Base-by-base conservation (phyloP, 2,113 vertebrate genomes). In the Xiphophorus hellerii region DNA sequence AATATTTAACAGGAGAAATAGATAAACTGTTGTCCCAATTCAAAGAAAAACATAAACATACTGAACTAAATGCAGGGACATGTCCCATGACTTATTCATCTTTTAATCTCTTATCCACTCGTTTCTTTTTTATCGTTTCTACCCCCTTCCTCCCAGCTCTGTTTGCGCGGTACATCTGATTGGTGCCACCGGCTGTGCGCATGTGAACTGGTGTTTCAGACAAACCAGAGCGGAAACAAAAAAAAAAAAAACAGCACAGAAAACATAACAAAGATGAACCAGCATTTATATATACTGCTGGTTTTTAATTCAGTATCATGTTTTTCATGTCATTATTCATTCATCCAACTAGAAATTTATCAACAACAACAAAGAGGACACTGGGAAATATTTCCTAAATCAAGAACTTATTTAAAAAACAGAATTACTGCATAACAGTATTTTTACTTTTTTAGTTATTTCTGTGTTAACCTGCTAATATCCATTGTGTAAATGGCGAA, bases 81-180 rank as follows among this genome's bases (percentile, higher is more conserved):
- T 66, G 35, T 51, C 71, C 73, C 25, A 42, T 69, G 60, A 60
- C 62, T 42, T 48, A 37, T 79, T 72, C 67, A 73, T 80, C 73
- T 79, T 80, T 77, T 92, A 88, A 93, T 88, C 88, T 89, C 84
- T 87, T 48, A 84, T 87, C 79, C 85, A 81, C 67, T 86, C 76
- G 88, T 88, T 76, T 81, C 25, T 48, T 70, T 20, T 67, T 60
- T 83, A 79, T 81, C 69, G 79, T 73, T 69, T 44, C 66, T 73
- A 48, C 71, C 66, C 48, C 25, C 5, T 30, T 35, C n/a, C 64
- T 44, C 78, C 71, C 51, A 64, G 73, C 81, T 72, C 82, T 39
- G 84, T 77, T 84, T 83, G 74, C 65, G 74, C 73, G 75, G 61
- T 74, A 73, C 76, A 73, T 87, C 65, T 86, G 48, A 86, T 84